These are phyloP conservation scores for Drosophila kambysellisi DNA, from an alignment of 2,888 invertebrate species.

Conservation along the genomic window DNA sequence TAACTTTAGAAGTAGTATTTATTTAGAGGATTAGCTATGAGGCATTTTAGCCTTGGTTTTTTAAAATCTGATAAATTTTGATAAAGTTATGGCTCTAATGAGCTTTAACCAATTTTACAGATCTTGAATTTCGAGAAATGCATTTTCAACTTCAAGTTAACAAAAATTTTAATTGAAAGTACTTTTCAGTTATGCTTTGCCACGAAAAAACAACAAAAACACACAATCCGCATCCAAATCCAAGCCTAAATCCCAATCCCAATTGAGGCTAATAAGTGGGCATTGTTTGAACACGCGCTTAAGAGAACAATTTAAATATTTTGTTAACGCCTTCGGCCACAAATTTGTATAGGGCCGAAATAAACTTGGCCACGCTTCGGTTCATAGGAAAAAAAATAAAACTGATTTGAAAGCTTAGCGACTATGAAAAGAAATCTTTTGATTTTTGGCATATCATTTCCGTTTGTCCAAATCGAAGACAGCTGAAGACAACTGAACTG, in stretches of 20 bases:
- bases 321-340: slow-evolving; percentile 21
- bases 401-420: slow-evolving; percentile 39
- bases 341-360: not conserved
- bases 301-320: slow-evolving; percentile 71
- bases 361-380: slow-evolving; percentile 58
- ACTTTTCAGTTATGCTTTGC: slow-evolving; percentile 30
- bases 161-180: not conserved
- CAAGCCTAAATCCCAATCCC: slow-evolving; percentile 4
- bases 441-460: slow-evolving; percentile 73
- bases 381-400: not conserved
- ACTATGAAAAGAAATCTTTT: slow-evolving; percentile 28
- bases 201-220: slow-evolving; percentile 46
- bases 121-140: not conserved
- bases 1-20: not conserved
- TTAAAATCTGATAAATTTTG: not conserved
- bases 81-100: fast-evolving
- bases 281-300: slow-evolving; percentile 77
- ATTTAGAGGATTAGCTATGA: not conserved
- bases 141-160: not conserved
- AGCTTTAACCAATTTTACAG: not conserved
- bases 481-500: slow-evolving; percentile 27
- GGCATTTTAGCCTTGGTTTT: no score
- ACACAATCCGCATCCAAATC: not conserved
- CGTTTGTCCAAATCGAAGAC: slow-evolving; percentile 49
- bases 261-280: slow-evolving; percentile 30